A percentile compares a stretch with the other conserved stretches of the same genome.
phyloP scores from a whole-genome alignment of 1,140 invertebrate genomes.

The Camponotus floridanus region DNA sequence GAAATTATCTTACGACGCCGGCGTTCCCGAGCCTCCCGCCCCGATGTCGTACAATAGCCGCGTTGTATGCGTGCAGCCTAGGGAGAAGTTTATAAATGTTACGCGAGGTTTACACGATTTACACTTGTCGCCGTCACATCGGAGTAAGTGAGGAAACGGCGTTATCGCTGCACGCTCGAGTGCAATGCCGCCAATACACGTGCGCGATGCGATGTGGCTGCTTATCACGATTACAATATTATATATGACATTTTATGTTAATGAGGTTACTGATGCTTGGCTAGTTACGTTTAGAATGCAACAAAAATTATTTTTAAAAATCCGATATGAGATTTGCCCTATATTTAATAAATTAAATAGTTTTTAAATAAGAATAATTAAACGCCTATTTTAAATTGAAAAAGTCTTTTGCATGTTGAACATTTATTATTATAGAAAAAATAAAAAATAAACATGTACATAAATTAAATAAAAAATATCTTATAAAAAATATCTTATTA shows the following conservation, averaged over 20 bases:
- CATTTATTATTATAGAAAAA: neutral
- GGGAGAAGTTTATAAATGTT: slow-evolving; percentile 44
- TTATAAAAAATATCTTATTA: neutral
- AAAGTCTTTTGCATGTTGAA: neutral
- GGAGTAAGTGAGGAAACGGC: slow-evolving; percentile 31
- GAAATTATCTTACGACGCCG: slow-evolving; percentile 63
- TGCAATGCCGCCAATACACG: slow-evolving; percentile 17
- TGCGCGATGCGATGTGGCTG: slow-evolving; percentile 14
- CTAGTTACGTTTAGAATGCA: slow-evolving; percentile 6
- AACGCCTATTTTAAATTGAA: neutral
- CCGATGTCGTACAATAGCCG: slow-evolving; percentile 55
- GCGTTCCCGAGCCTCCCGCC: slow-evolving; percentile 16
- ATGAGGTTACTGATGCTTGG: neutral
- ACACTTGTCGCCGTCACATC: neutral
- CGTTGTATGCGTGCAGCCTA: slow-evolving; percentile 49
- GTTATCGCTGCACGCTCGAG: slow-evolving; percentile 5
- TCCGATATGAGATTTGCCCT: neutral
- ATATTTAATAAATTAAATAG: neutral
- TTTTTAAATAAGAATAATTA: neutral
- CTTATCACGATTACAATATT: slow-evolving; percentile 10
- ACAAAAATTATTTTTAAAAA: neutral
- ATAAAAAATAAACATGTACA: too few species aligned
- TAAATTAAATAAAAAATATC: neutral
- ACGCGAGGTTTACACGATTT: slow-evolving; percentile 42
- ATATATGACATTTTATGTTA: slow-evolving; percentile 43